These are phyloP conservation scores for Ophiothrix spiculata DNA, from an alignment of 35 echinoderm and acorn worm genomes.

Conservation along the genomic window DNA sequence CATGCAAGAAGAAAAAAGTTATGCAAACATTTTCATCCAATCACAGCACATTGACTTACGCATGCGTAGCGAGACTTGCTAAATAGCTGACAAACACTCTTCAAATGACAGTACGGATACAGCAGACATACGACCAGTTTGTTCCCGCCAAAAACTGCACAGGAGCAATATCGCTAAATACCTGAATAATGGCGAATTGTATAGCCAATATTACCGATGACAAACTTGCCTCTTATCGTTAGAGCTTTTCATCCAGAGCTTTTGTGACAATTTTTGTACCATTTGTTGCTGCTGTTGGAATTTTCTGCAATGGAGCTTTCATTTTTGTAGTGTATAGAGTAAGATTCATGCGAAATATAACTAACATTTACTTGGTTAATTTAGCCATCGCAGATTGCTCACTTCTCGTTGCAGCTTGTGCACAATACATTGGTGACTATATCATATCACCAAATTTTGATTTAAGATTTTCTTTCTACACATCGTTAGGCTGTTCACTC, in stretches of 20 bases:
- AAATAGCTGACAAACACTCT: no score
- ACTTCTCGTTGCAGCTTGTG: background rate
- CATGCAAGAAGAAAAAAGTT: no score
- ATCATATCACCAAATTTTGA: background rate
- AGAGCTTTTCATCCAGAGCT: background rate
- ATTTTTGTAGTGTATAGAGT: background rate
- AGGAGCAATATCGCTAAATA: no score
- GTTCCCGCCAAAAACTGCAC: no score
- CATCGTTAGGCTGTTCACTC: background rate
- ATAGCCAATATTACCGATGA: background rate
- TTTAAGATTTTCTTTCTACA: background rate
- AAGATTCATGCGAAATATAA: conserved; percentile 7
- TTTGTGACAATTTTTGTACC: background rate
- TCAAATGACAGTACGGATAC: no score
- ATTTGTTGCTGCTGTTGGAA: background rate
- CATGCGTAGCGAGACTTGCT: no score
- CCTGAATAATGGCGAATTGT: no score
- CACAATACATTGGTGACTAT: conserved; percentile 1
- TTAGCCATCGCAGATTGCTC: conserved; percentile 1
- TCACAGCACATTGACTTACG: no score
- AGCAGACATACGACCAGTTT: no score
- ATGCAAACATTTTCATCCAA: no score
- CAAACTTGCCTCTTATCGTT: background rate
- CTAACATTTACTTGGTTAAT: conserved; percentile 12
- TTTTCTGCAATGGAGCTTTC: background rate